Base-by-base conservation (phyloP, 2,888 invertebrate species). In the Helicoverpa assulta region DNA sequence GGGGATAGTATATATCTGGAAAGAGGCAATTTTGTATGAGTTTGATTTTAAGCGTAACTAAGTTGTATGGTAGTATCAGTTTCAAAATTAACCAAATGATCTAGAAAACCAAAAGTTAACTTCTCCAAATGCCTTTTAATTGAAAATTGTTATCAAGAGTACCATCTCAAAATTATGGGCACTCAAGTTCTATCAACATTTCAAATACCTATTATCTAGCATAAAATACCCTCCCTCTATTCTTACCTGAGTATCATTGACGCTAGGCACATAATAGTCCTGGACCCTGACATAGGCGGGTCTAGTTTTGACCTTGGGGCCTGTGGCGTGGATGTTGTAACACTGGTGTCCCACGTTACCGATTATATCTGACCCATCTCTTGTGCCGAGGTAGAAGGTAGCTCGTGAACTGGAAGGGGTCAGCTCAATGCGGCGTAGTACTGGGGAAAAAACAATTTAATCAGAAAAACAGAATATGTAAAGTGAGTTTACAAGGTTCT, bases 251-350 rank as follows among this genome's bases (percentile, higher is more conserved):
- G 96, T 95, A 61, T 96, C 92, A 26, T 93, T 94, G 29, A 95
- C 86, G 63, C 94, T 94, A 0, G 97, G 97, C 56, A 95, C 96
- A 83, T 97, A 97, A 82, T 97, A 97, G 90, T 97, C 97, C 59
- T 96, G 95, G 0, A 97, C 87, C 68, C 95, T 96, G 2, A 96
- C 96, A 72, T 96, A 93, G 0, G 96, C 97, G 0, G 97, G 96
- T 26, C 94, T 84, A 1, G 94, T 94, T 54, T 67, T 79, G 0
- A 87, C 82, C 21, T 85, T 83, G 2, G 94, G 92, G 0, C 95
- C 95, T 0, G 93, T 91, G 0, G 91, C 89, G 84, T 92, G 93
- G 1, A 94, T 70, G 12, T 70, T 51, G 82, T 86, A 88, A 86
- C 95, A 95, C 61, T 88, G 87, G 75, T 91, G 92, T 0, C 90